A percentile compares a stretch with the other conserved stretches of the same genome.
Conservation (phyloP, 2,888 invertebrate genomes). For the Noctua janthina region DNA sequence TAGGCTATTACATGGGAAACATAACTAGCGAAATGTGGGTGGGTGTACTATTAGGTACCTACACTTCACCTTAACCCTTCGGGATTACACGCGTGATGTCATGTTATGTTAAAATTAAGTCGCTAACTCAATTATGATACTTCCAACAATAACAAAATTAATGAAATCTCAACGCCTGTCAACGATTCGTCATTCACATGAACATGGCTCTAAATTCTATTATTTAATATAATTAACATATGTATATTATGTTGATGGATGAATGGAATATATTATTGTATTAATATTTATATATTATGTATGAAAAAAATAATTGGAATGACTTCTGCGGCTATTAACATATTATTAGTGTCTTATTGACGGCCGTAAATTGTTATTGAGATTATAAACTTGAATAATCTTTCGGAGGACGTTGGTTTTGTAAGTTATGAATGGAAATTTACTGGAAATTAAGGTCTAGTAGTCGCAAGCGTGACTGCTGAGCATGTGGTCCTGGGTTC, state of each 20-base stretch:
- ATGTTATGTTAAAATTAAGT: background rate
- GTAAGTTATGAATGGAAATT: background rate
- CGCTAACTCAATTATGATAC: background rate
- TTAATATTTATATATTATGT: conserved; percentile 36
- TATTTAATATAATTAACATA: conserved; percentile 43
- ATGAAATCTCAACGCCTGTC: conserved; percentile 26
- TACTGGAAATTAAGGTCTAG: background rate
- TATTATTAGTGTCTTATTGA: conserved; percentile 45
- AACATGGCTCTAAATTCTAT: conserved; percentile 12
- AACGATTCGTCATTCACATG: conserved; percentile 14
- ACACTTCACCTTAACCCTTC: too few relatives aligned
- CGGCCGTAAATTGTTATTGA: conserved; percentile 38
- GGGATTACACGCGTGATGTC: too few relatives aligned
- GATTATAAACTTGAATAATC: conserved; percentile 40
- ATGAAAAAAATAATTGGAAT: conserved; percentile 55
- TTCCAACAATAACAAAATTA: conserved; percentile 2
- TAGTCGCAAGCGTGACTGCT: too few relatives aligned
- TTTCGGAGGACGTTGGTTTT: background rate
- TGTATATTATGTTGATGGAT: conserved; percentile 33
- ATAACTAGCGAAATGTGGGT: too few relatives aligned
- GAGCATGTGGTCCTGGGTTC: too few relatives aligned
- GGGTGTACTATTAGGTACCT: too few relatives aligned
- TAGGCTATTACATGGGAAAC: too few relatives aligned
- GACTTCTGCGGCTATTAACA: conserved; percentile 43
- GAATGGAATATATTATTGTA: conserved; percentile 10